These are phyloP conservation scores for Synanthedon myopaeformis DNA, from an alignment of 2,888 invertebrate genomes.

Conservation along the genomic window DNA sequence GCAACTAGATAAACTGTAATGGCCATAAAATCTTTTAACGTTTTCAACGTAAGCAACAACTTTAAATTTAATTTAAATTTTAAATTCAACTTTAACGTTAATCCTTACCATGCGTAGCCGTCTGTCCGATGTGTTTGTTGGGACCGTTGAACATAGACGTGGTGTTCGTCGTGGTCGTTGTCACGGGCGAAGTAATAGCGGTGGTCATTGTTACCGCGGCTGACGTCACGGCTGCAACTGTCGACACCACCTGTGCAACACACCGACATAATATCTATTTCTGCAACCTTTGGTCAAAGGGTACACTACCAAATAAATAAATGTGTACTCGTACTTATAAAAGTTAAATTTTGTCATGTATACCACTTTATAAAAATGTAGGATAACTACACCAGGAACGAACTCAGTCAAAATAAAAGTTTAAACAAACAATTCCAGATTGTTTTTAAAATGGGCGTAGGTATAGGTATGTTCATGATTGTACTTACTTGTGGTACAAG, in stretches of 20 bases:
- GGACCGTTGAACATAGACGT: conserved; percentile 40
- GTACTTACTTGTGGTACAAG: conserved; percentile 33
- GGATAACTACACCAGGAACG: too few relatives aligned
- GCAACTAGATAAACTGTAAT: too few relatives aligned
- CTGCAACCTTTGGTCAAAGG: too few relatives aligned
- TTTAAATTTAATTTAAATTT: too few relatives aligned
- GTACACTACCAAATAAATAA: too few relatives aligned
- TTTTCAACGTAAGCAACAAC: neutral
- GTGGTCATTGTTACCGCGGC: conserved; percentile 29
- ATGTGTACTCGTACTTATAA: too few relatives aligned
- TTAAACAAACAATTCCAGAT: neutral
- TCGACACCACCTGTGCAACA: conserved; percentile 34
- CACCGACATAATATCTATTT: neutral
- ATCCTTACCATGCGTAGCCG: conserved; percentile 33
- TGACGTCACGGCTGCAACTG: conserved; percentile 36
- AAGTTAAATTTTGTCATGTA: too few relatives aligned
- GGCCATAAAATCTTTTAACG: too few relatives aligned
- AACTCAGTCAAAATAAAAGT: neutral
- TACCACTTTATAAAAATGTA: too few relatives aligned
- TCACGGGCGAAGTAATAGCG: conserved; percentile 17
- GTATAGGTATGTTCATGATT: neutral
- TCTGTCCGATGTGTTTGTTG: conserved; percentile 39
- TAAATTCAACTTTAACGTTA: too few relatives aligned
- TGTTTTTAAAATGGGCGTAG: neutral
- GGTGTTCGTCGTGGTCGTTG: conserved; percentile 4